These are phyloP conservation scores for Sturnira hondurensis DNA, from an alignment of 2,113 vertebrate species.

Conservation along the genomic window DNA sequence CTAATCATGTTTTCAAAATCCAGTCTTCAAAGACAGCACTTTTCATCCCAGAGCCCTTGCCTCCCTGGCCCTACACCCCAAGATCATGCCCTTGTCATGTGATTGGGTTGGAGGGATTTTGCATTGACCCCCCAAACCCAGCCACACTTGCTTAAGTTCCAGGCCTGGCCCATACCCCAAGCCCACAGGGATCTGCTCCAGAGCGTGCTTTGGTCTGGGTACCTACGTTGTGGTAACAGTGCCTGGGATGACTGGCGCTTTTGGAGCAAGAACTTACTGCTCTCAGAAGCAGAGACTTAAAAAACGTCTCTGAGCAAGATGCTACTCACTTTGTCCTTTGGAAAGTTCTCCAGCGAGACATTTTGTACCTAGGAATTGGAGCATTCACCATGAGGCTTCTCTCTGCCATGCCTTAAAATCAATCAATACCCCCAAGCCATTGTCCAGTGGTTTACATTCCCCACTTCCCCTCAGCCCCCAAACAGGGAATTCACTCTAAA, in stretches of 20 bases:
- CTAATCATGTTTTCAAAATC: constrained; percentile 18
- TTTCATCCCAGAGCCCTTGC: not conserved
- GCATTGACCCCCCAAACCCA: not conserved
- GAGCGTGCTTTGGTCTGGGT: not conserved
- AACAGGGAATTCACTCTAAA: constrained; percentile 17
- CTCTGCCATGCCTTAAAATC: constrained; percentile 26
- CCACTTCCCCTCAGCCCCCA: not conserved
- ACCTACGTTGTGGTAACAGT: not conserved
- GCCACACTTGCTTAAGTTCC: not conserved
- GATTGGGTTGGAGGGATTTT: not conserved
- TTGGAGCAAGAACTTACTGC: not conserved
- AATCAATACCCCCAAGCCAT: not conserved
- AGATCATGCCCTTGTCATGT: not conserved
- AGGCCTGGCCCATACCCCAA: not conserved
- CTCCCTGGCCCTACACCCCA: not conserved
- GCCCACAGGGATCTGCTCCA: not conserved
- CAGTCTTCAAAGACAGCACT: not conserved
- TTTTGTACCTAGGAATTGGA: constrained; percentile 12
- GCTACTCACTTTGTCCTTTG: constrained; percentile 35
- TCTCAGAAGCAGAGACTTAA: constrained; percentile 1
- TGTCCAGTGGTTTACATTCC: constrained; percentile 41
- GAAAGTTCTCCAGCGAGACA: not conserved
- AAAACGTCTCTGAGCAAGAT: not conserved
- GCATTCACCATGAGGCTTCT: not conserved
- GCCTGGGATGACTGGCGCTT: not conserved